Percentiles rank a stretch among this genome's conserved stretches.
Conservation (phyloP, 2,797 vertebrate species). For the Leontocebus nigricollis region DNA sequence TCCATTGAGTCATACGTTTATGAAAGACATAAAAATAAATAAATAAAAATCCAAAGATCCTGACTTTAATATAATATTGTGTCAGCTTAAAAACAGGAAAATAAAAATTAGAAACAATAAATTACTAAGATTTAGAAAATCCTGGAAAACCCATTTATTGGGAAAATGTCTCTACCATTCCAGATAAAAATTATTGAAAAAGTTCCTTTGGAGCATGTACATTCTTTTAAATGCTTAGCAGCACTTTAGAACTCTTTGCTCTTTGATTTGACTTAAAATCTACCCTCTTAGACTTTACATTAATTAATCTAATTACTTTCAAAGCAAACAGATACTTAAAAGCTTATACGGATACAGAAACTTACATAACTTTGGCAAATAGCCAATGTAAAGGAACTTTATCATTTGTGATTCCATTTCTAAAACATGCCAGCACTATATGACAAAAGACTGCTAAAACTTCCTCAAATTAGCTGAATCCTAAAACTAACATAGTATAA, state of each 20-base stretch:
- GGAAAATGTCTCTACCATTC: background rate
- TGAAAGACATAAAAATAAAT: too few relatives aligned
- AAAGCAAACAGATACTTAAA: background rate
- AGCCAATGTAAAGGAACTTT: background rate
- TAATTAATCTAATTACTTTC: background rate
- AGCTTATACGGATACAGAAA: background rate
- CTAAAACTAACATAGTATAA: background rate
- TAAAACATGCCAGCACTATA: background rate
- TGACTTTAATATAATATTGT: background rate
- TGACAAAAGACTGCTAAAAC: background rate
- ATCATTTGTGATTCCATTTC: background rate
- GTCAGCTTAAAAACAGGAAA: background rate
- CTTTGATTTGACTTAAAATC: background rate
- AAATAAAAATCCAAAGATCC: background rate
- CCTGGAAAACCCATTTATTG: background rate
- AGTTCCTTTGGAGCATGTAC: background rate
- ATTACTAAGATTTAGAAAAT: background rate
- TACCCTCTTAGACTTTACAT: background rate
- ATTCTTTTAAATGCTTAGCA: background rate
- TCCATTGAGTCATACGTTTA: background rate
- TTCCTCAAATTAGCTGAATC: background rate
- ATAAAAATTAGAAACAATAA: background rate
- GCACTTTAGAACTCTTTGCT: background rate
- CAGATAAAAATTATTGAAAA: background rate
- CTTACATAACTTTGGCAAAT: background rate